Percentiles rank a stretch among this genome's conserved stretches.
These are phyloP conservation scores for Lysiphlebus fabarum DNA, from an alignment of 1,140 invertebrate species.

Conservation along the genomic window DNA sequence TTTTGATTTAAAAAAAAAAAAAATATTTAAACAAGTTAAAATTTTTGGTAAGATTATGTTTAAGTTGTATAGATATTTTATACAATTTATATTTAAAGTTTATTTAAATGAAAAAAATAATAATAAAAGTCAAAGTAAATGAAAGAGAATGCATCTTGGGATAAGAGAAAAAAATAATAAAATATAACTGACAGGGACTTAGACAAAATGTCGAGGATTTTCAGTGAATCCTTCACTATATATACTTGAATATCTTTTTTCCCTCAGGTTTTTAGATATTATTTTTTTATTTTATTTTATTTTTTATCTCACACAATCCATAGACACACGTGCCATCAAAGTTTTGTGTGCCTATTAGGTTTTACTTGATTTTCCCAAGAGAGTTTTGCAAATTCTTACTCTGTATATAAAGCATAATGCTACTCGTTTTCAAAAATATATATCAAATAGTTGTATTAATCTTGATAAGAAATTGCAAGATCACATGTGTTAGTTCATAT, in stretches of 20 bases:
- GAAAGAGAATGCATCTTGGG: too few species aligned
- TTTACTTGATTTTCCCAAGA: conserved; percentile 37
- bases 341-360: conserved; percentile 26
- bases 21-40: too few species aligned
- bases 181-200: too few species aligned
- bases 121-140: too few species aligned
- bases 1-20: too few species aligned
- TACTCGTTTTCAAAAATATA: conserved; percentile 35
- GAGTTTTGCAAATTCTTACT: conserved; percentile 34
- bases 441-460: conserved; percentile 33
- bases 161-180: background rate
- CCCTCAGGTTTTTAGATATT: background rate
- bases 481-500: too few species aligned
- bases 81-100: too few species aligned
- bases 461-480: conserved; percentile 44
- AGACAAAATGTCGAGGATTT: background rate
- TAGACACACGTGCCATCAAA: conserved; percentile 19
- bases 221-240: background rate
- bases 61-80: too few species aligned
- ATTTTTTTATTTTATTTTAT: background rate
- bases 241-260: too few species aligned
- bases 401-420: conserved; percentile 27
- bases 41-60: too few species aligned
- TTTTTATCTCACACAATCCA: conserved; percentile 7
- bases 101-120: too few species aligned